Evolutionary conservation across 2,797 vertebrate genomes (phyloP).

Genomic region (Falco berigora): DNA sequence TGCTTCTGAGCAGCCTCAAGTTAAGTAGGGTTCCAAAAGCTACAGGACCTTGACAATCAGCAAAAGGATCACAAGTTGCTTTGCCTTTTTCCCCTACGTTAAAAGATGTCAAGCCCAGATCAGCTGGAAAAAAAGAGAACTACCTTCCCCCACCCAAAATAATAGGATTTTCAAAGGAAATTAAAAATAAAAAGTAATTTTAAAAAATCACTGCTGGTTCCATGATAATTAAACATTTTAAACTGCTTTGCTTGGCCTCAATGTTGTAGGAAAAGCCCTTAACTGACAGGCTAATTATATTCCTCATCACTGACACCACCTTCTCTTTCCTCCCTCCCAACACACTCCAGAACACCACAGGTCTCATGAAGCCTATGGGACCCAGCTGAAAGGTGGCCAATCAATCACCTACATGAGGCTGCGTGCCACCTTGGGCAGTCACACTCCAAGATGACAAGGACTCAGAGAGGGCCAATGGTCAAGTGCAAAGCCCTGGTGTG

Average conservation of each 20-base stretch:
- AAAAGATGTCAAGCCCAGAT: not conserved
- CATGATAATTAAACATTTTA: not conserved
- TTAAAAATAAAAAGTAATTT: not conserved
- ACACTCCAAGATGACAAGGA: not conserved
- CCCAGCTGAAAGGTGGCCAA: not conserved
- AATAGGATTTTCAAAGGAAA: not conserved
- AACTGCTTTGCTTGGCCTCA: not conserved
- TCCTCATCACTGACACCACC: fast-evolving
- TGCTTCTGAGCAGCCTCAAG: not conserved
- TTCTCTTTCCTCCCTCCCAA: not conserved
- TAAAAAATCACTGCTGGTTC: not conserved
- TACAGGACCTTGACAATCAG: not conserved
- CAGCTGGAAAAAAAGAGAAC: not conserved
- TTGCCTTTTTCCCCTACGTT: not conserved
- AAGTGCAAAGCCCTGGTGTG: not conserved
- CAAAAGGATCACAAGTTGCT: not conserved
- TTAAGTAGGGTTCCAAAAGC: not conserved
- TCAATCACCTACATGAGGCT: fast-evolving
- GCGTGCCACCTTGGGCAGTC: fast-evolving
- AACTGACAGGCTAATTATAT: not conserved
- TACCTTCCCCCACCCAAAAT: not conserved
- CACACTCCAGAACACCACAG: fast-evolving
- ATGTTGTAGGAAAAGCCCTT: not conserved
- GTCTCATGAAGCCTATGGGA: not conserved
- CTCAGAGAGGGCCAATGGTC: not conserved